Conservation (phyloP, 2,888 invertebrate genomes). For the Hirudinaria manillensis region DNA sequence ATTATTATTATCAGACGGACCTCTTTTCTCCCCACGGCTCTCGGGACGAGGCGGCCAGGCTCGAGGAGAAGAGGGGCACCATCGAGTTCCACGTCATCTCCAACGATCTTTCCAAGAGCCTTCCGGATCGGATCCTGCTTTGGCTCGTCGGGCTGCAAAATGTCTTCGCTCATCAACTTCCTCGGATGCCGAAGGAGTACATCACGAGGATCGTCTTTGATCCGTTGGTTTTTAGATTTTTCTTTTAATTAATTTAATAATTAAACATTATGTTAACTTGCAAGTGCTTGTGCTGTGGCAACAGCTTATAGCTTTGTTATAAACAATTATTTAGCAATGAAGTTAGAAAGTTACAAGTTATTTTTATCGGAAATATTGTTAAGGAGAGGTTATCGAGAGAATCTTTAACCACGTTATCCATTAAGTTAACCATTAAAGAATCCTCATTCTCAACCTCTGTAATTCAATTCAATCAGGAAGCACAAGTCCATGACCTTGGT, state of each 20-base stretch:
- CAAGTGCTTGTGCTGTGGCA: too few relatives aligned
- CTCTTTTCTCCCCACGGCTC: constrained; percentile 59
- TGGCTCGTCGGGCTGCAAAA: constrained; percentile 89
- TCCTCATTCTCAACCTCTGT: background rate
- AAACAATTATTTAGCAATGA: too few relatives aligned
- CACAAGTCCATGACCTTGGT: constrained; percentile 85
- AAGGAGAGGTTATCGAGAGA: too few relatives aligned
- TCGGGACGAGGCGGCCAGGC: constrained; percentile 81
- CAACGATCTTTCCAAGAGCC: constrained; percentile 66
- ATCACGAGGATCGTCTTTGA: constrained; percentile 91
- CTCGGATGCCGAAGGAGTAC: constrained; percentile 94
- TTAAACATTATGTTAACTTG: too few relatives aligned
- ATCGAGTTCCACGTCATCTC: constrained; percentile 90
- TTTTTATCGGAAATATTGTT: too few relatives aligned
- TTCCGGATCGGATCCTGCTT: constrained; percentile 71
- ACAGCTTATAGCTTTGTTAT: too few relatives aligned
- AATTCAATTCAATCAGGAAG: constrained; percentile 58
- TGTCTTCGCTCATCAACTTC: constrained; percentile 88
- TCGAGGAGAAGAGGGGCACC: constrained; percentile 78
- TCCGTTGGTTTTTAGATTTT: constrained; percentile 46
- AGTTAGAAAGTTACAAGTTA: too few relatives aligned
- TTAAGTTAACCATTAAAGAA: background rate
- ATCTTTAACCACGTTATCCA: background rate
- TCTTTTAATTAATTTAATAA: background rate
- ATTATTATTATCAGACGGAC: too few relatives aligned